These are phyloP conservation scores for Macrotis lagotis DNA, from an alignment of 2,113 vertebrate genomes.

Conservation along the genomic window DNA sequence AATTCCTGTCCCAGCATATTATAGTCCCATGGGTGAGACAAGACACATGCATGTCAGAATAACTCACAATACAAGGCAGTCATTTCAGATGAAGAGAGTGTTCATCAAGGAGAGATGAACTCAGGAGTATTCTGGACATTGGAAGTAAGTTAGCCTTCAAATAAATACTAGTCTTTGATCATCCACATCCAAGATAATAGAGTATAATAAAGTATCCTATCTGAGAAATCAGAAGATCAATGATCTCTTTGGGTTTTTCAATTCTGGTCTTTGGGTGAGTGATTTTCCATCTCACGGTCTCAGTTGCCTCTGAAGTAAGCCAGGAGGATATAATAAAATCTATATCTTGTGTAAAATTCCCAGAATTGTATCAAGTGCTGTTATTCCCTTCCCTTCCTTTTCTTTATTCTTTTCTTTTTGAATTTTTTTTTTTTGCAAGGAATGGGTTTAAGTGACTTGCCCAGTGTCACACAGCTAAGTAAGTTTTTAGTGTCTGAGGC, in stretches of 20 bases:
- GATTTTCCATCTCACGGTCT: background rate
- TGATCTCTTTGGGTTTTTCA: background rate
- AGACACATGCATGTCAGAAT: background rate
- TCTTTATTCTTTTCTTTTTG: no score
- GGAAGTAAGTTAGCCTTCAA: background rate
- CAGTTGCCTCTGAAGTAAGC: background rate
- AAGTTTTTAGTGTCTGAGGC: no score
- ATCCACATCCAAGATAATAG: no score
- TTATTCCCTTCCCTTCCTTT: background rate
- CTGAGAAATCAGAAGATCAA: background rate
- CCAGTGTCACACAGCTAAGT: no score
- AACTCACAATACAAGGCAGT: background rate
- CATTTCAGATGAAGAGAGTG: background rate
- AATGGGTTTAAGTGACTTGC: no score
- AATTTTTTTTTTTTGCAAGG: no score
- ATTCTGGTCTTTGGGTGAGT: background rate
- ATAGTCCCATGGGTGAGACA: background rate
- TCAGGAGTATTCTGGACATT: background rate
- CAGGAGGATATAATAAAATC: background rate
- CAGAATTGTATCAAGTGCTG: background rate
- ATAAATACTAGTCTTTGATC: background rate
- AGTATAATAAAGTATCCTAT: background rate
- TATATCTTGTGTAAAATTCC: background rate
- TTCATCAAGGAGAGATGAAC: background rate
- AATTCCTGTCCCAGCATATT: background rate